Evolutionary conservation across 1,140 invertebrate species (phyloP), one percentile per base, ranked within the genome.

Genomic region (Tyrophagus putrescentiae): DNA sequence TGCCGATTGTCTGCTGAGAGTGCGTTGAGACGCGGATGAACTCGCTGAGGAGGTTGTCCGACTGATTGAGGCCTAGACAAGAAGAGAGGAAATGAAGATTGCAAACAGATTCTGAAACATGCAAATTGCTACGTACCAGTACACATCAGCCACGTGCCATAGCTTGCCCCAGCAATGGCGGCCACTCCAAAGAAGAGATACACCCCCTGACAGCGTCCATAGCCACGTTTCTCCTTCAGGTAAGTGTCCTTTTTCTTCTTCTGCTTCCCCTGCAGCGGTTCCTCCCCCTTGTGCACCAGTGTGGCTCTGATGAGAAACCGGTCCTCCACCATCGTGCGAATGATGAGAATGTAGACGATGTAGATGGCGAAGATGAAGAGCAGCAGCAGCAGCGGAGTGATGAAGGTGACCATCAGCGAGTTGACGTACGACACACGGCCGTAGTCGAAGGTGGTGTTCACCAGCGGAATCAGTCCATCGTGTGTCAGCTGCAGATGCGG

Each of bases 401-500:
- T 54, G 31, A 54, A 54, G n/a, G 52, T 54, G 3, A 54, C 25
- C 52, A 54, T 16, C 52, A 54, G 27, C 39, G 52, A 54, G 39
- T 54, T 54, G 4, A 54, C 7, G 39, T 54, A 54, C 2, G 52
- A 2, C 1, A 54, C 3, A 31, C 52, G 52, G 1, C 25, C 52
- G 39, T 54, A 54, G 27, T 54, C 52, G 27, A 54, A 54, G n/a
- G 52, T 54, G 3, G 25, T 54, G 25, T 54, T 54, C 27, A 34
- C 4, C 28, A 54, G 27, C 5, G 52, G 52, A 3, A 54, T 31
- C 3, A 54, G 25, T 3, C 52, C 52, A 11, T 54, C 52, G 11
- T 28, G n/a, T 1, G 52, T 54, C 13, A 54, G 25, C 13, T 32
- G 52, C 4, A 54, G 13, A 33, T 54, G 52, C 25, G 52, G 52